Percentiles rank a stretch among this genome's conserved stretches.
Conservation (phyloP, 2,888 invertebrate species). For the Cheilosia scutellata region DNA sequence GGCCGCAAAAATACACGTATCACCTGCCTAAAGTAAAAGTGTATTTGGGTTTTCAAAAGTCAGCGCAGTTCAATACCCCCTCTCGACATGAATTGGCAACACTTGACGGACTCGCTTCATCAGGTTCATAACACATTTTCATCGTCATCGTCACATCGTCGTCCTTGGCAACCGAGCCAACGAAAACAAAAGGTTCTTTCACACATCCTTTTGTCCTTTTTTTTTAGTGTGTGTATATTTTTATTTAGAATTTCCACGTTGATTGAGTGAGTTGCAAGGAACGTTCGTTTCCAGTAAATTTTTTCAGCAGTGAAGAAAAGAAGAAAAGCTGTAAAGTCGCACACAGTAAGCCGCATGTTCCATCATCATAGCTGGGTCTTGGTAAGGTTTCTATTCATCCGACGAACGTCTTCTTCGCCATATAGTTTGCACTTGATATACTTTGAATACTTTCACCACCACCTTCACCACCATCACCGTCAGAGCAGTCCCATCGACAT, state of each 20-base stretch:
- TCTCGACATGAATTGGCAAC: slow-evolving; percentile 37
- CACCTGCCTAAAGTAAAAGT: too few relatives aligned
- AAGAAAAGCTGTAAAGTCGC: slow-evolving; percentile 7
- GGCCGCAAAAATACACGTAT: too few relatives aligned
- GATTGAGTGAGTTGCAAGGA: slow-evolving; percentile 62
- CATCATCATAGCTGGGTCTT: slow-evolving; percentile 46
- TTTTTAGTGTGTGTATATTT: slow-evolving; percentile 4
- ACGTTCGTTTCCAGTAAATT: slow-evolving; percentile 29
- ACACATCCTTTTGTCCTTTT: slow-evolving; percentile 45
- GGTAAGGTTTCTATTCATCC: slow-evolving; percentile 67
- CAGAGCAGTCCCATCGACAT: neutral
- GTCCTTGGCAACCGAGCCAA: slow-evolving; percentile 62
- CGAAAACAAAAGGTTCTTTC: slow-evolving; percentile 60
- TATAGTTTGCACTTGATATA: slow-evolving; percentile 63
- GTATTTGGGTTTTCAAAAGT: too few relatives aligned
- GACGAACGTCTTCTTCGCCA: slow-evolving; percentile 32
- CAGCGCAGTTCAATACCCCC: neutral
- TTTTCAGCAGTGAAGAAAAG: slow-evolving; percentile 2
- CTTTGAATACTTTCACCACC: slow-evolving; percentile 54
- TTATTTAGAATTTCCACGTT: slow-evolving; percentile 59
- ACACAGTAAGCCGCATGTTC: slow-evolving; percentile 33
- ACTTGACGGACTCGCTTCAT: neutral
- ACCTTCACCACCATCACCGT: neutral
- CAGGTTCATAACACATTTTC: slow-evolving; percentile 17
- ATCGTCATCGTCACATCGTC: slow-evolving; percentile 34